Base-by-base conservation (phyloP, 2,888 invertebrate species). In the Drosophila lutescens region DNA sequence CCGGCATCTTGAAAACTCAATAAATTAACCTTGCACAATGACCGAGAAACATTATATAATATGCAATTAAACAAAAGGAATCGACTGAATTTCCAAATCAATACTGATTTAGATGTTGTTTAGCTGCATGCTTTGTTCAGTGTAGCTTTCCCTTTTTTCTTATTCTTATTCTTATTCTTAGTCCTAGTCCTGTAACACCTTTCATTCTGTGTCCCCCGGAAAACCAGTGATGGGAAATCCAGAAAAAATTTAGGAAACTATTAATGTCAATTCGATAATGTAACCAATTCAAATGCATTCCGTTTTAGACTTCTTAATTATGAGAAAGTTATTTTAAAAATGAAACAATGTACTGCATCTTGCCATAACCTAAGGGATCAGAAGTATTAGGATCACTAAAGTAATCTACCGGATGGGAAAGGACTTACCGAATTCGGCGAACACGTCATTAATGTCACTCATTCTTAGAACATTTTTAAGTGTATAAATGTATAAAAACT, bases 81-180 rank as follows among this genome's bases (percentile, higher is more conserved):
- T 26, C 12, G 23, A 47, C n/a, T 4, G 4, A 23, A 13, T 44
- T 44, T 23, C 13, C 8, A 20, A 47, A 30, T 8, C 30, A 9
- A 32, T 20, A 30, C 12, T 15, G 36, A 30, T 23, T 47, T 51
- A 32, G 13, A 15, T 46, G 50, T 65, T 46, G 43, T 38, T 26
- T 51, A 62, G 32, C 17, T 38, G 84, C 81, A 81, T 81, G 84
- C 15, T 56, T 77, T 53, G 63, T 62, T 66, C 40, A 5, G 26
- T 61, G 54, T 67, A 69, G 65, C 65, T 54, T 60, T 9, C 13
- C 15, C 53, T 57, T 59, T 53, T 55, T 47, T 55, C 49, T 65
- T 47, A 44, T 26, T 63, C 40, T 58, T 65, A 65, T 61, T 36
- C 62, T 41, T 80, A 66, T 62, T 56, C n/a, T n/a, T n/a, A n/a